Base-by-base conservation (phyloP, 2,113 vertebrate genomes). In the Brachyhypopomus gauderio region DNA sequence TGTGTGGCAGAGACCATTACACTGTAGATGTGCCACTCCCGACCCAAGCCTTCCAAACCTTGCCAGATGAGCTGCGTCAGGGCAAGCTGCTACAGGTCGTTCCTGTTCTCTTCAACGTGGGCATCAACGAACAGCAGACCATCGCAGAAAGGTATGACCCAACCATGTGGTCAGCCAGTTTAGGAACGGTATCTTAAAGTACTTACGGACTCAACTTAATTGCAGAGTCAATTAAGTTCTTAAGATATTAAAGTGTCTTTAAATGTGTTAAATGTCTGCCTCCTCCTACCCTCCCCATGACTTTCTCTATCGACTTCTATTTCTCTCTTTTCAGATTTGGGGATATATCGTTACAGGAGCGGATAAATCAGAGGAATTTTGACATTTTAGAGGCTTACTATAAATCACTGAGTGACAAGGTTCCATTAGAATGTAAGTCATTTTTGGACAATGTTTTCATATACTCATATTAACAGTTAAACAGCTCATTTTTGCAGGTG, bases 101-200 rank as follows among this genome's bases (percentile, higher is more conserved):
- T 56, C 98, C 98, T 0, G 95, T 98, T 6, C 95, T 99, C 83
- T 99, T 99, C 85, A 99, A 98, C 19, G 91, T 99, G 83, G 98
- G 98, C 80, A 98, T 99, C 91, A 99, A 99, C 80, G 96, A 99
- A 72, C 98, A 99, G 89, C 98, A 99, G 89, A 98, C 98, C 4
- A 93, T 99, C 77, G 98, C 98, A 78, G 98, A 99, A 89, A 97
- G 97, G 98, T 99, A 93, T 89, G 81, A 25, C 70, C 75, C 19
- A 66, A 25, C 14, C 4, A 27, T 19, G 1, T 9, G 14, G 25
- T 25, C 14, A 67, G 22, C 19, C 5, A 41, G 27, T 22, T 25
- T 3, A 34, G 45, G 19, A 22, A n/a, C 14, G 11, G 60, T n/a
- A 23, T 38, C 34, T 66, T 56, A 2, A 41, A 41, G 9, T 41